Percentiles rank a stretch among this genome's conserved stretches.
phyloP scores from a whole-genome alignment of 2,888 invertebrate species.

The Panopea generosa region DNA sequence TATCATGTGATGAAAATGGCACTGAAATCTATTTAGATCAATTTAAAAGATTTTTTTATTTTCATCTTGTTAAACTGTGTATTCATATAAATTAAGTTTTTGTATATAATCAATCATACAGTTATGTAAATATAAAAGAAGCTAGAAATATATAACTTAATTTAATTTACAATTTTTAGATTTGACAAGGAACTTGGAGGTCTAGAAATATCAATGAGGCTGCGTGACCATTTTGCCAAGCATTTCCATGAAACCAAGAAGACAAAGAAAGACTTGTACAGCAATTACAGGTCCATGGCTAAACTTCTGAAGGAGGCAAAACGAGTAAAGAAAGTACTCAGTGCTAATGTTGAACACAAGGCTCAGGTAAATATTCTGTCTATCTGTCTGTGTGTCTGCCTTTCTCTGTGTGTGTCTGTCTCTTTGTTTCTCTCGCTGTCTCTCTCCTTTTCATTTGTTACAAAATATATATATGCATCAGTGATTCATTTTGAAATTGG shows the following conservation, averaged over 20 bases:
- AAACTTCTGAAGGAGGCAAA: conserved; percentile 99
- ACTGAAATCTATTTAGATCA: no score
- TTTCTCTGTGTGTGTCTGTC: no score
- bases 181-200: conserved; percentile 96
- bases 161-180: conserved; percentile 84
- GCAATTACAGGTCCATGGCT: conserved; percentile 95
- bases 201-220: conserved; percentile 94
- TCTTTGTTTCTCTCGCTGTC: no score
- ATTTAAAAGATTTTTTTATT: no score
- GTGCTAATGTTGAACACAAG: conserved; percentile 96
- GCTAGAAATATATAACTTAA: no score
- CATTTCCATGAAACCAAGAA: conserved; percentile 95
- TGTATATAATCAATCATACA: no score
- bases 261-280: conserved; percentile 94
- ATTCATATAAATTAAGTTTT: no score
- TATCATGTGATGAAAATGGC: no score
- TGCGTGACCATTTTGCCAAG: conserved; percentile 95
- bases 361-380: conserved; percentile 93
- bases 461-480: background rate
- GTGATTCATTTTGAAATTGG: no score
- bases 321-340: conserved; percentile 96
- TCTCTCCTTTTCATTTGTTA: background rate
- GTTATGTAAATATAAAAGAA: no score
- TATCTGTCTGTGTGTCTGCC: no score
- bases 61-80: no score